A percentile compares a stretch with the other conserved stretches of the same genome.
phyloP scores from a whole-genome alignment of 2,113 vertebrate genomes.

The Psophia crepitans region DNA sequence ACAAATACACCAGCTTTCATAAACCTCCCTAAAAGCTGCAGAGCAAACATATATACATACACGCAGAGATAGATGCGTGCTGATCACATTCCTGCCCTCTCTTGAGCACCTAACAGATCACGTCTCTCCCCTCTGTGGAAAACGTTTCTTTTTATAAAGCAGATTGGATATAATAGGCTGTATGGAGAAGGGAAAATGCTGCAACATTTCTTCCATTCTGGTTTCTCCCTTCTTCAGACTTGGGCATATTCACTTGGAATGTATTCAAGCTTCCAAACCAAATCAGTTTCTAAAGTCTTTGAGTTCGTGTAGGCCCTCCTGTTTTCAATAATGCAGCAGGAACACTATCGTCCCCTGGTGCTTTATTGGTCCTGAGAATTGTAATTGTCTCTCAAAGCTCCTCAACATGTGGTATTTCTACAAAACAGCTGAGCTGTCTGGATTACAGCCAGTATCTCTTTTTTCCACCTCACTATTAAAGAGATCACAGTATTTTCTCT shows the following conservation, averaged over 20 bases:
- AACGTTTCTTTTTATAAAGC: neutral
- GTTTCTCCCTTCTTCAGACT: neutral
- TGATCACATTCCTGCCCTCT: neutral
- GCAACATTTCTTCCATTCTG: constrained; percentile 28
- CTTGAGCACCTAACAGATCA: neutral
- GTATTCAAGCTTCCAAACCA: constrained; percentile 31
- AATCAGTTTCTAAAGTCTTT: constrained; percentile 40
- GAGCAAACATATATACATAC: neutral
- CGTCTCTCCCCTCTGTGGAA: neutral
- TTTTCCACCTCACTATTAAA: constrained; percentile 15
- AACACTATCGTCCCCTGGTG: constrained; percentile 43
- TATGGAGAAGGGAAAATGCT: neutral
- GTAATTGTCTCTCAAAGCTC: constrained; percentile 57
- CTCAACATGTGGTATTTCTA: constrained; percentile 45
- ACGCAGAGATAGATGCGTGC: rapidly evolving
- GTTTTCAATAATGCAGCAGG: constrained; percentile 59
- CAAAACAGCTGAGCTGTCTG: constrained; percentile 57
- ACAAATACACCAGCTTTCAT: neutral
- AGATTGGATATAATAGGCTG: neutral
- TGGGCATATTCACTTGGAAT: neutral
- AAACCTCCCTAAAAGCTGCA: neutral
- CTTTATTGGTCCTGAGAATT: constrained; percentile 49
- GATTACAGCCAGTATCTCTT: constrained; percentile 11
- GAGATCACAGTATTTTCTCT: constrained; percentile 20
- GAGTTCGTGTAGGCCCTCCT: neutral